Conservation (phyloP, 1,140 invertebrate species). For the Cydia strobilella region DNA sequence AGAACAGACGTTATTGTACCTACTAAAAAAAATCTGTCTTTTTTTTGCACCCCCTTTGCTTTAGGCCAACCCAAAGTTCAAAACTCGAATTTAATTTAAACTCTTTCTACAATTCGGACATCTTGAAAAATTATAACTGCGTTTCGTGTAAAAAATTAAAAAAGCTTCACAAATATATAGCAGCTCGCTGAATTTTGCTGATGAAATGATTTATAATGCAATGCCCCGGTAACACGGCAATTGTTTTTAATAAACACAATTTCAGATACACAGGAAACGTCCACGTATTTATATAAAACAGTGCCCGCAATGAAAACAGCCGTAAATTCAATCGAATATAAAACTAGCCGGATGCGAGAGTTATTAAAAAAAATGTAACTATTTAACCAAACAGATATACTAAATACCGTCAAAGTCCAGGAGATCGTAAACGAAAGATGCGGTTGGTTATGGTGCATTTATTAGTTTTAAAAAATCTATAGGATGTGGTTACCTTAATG, state of each 20-base stretch:
- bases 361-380: constrained; percentile 68
- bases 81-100: too few relatives aligned
- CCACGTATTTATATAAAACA: constrained; percentile 75
- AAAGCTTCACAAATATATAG: background rate
- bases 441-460: constrained; percentile 59
- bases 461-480: constrained; percentile 60
- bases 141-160: too few relatives aligned
- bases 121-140: too few relatives aligned
- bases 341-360: constrained; percentile 67
- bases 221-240: constrained; percentile 47
- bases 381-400: constrained; percentile 60
- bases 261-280: constrained; percentile 70
- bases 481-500: constrained; percentile 62
- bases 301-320: constrained; percentile 73
- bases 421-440: constrained; percentile 50
- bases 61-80: too few relatives aligned
- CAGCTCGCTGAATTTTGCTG: background rate
- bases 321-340: constrained; percentile 75
- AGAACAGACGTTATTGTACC: too few relatives aligned
- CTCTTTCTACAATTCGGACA: too few relatives aligned
- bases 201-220: constrained; percentile 6
- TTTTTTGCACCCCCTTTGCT: too few relatives aligned
- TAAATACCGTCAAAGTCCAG: constrained; percentile 55
- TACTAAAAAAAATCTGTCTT: too few relatives aligned
- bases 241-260: constrained; percentile 68